Base-by-base conservation (phyloP, 1,140 invertebrate genomes). In the Saccostrea cuccullata region DNA sequence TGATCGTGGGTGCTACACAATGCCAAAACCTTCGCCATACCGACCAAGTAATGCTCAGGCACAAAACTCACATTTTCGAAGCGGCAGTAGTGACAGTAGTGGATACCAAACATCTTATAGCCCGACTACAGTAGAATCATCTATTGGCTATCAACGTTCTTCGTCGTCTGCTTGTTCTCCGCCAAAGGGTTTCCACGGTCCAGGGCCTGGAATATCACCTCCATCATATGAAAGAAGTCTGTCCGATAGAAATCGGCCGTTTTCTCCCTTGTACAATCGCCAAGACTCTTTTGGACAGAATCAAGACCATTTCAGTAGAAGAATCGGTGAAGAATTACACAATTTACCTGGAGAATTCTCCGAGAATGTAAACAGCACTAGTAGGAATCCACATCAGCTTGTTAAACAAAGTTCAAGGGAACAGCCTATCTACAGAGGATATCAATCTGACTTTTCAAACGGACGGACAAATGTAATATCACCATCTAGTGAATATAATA, bases 11-110 rank as follows among this genome's bases (percentile, higher is more conserved):
- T 87, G 86, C 67, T 87, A 83, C 36, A 90, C 89, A 55, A 90
- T 90, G 89, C 89, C 89, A 84, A 90, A 90, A 26, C 89, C 84
- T 17, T 88, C 89, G 26, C 89, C 89, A 55, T 90, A 90, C 56
- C 86, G 89, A 55, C 89, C 89, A 86, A 90, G 87, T 86, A 87
- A 30, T 8, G 89, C 73, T 3, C 84, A 88, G 47, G 73, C 87
- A 55, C 64, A 86, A 56, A 40, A 83, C 60, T 85, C 89, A 88
- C 86, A 90, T n/a, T 87, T 84, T 87, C 82, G 89, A 86, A 90
- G 77, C 73, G 89, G 56, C 47, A 86, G 82, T 55, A 87, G 82
- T 82, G 89, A 90, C 73, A 88, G 87, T 64, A 88, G 87, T 73
- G 89, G 88, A 13, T 88, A 88, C 36, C 87, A 88, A 56, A 88